Evolutionary conservation across 2,797 vertebrate species (phyloP).

Genomic region (Poliocrania exsul): DNA sequence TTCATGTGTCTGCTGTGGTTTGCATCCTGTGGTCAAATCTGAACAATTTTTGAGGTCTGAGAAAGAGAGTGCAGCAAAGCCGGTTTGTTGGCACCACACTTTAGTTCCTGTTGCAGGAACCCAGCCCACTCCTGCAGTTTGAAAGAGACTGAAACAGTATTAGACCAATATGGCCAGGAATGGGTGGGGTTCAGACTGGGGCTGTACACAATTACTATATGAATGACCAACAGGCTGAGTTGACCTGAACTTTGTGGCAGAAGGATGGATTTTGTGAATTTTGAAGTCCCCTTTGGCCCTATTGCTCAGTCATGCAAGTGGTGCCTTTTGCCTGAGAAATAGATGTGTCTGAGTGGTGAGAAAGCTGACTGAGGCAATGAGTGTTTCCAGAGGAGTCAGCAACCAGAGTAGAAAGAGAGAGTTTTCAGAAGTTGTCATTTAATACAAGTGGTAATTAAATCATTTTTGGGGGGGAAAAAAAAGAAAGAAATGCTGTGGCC

Average conservation of each 20-base stretch:
- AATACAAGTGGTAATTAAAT: neutral
- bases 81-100: neutral
- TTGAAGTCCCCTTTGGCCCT: neutral
- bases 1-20: neutral
- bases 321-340: neutral
- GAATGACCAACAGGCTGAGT: neutral
- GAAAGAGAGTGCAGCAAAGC: neutral
- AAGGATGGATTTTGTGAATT: neutral
- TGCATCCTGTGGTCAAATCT: neutral
- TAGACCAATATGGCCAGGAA: neutral
- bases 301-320: neutral
- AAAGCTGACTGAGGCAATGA: neutral
- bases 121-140: neutral
- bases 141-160: neutral
- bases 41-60: slow-evolving; percentile 27
- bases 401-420: neutral
- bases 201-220: neutral
- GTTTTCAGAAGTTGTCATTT: neutral
- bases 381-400: neutral
- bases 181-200: neutral
- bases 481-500: neutral
- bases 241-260: neutral
- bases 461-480: fast-evolving
- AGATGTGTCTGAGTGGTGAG: neutral
- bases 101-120: slow-evolving; percentile 24